Evolutionary conservation across 1,140 invertebrate genomes (phyloP).

Genomic region (Drosophila nigromelanica): DNA sequence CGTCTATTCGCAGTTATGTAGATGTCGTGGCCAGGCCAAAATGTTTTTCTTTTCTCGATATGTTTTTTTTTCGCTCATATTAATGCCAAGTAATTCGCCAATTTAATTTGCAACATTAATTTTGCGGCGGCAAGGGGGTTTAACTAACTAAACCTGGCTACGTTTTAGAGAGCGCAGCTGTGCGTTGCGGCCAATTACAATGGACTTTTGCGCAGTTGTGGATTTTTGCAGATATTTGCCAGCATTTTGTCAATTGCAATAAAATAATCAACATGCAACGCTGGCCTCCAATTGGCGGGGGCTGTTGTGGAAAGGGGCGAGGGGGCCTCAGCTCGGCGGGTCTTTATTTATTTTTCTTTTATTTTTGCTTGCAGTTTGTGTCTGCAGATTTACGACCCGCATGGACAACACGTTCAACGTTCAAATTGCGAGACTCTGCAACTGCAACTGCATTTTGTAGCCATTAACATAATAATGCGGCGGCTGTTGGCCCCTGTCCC

Average conservation of each 20-base stretch:
- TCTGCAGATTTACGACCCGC: constrained; percentile 63
- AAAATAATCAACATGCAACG: constrained; percentile 66
- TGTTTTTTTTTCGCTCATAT: constrained; percentile 25
- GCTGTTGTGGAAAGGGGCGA: neutral
- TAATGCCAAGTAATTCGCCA: constrained; percentile 59
- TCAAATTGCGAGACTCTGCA: constrained; percentile 53
- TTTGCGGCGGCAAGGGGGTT: constrained; percentile 5
- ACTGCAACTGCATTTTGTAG: constrained; percentile 58
- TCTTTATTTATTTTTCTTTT: constrained; percentile 42
- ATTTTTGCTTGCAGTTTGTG: constrained; percentile 19
- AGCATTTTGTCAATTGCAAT: constrained; percentile 71
- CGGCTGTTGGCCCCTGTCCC: neutral
- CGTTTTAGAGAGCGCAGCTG: constrained; percentile 50
- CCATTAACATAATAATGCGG: constrained; percentile 65
- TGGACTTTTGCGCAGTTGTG: constrained; percentile 41
- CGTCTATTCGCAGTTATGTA: constrained; percentile 11
- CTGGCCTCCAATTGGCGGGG: constrained; percentile 9
- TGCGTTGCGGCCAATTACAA: constrained; percentile 44
- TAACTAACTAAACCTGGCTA: constrained; percentile 11
- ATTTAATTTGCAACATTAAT: constrained; percentile 63
- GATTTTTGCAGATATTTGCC: constrained; percentile 20
- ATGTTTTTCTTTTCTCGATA: constrained; percentile 12
- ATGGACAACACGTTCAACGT: constrained; percentile 68
- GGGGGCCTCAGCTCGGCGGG: constrained; percentile 4
- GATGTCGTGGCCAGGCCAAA: constrained; percentile 16